Evolutionary conservation across 2,797 vertebrate species (phyloP), one percentile per base, ranked within the genome.

Genomic region (Thalassophryne amazonica): DNA sequence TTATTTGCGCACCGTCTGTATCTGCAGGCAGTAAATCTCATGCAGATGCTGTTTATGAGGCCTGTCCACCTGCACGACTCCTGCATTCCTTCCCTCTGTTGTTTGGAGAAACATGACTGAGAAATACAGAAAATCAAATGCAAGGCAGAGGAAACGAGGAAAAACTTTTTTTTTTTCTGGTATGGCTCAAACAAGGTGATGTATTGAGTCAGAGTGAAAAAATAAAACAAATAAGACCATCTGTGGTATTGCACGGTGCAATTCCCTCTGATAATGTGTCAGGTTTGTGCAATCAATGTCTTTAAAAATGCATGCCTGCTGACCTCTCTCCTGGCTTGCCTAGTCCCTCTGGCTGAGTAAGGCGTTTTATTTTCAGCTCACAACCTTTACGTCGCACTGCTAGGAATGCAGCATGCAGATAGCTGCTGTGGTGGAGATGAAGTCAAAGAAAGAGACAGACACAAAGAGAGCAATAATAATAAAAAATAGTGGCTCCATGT

Each of bases 21-120:
- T 79, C 71, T 81, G 78, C 74, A 74, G 77, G 59, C 73, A 60
- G 71, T 81, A 83, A 77, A 79, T 83, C 76, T 79, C 57, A 61
- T 54, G 67, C 69, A 80, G 68, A 81, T 76, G 76, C 72, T 63
- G 60, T 75, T 80, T 67, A 34, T 30, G 65, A 72, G 67, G 65
- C 53, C 50, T 48, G 69, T 76, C 71, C 75, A 81, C 78, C 73
- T 76, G 75, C 64, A 27, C 14, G 1, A 45, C 11, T 7, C 57
- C 34, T 27, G 3, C 27, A 22, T 19, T 4, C 40, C 55, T 43
- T 42, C 39, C 25, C 56, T 40, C 41, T 11, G 11, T 28, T 47
- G 21, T 29, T 65, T 66, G 30, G 52, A 47, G 32, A 70, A 59
- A 51, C 35, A 60, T 39, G 37, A 58, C 28, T 51, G 65, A 60